Evolutionary conservation across 2,888 invertebrate genomes (phyloP).

Genomic region (Empis stercorea): DNA sequence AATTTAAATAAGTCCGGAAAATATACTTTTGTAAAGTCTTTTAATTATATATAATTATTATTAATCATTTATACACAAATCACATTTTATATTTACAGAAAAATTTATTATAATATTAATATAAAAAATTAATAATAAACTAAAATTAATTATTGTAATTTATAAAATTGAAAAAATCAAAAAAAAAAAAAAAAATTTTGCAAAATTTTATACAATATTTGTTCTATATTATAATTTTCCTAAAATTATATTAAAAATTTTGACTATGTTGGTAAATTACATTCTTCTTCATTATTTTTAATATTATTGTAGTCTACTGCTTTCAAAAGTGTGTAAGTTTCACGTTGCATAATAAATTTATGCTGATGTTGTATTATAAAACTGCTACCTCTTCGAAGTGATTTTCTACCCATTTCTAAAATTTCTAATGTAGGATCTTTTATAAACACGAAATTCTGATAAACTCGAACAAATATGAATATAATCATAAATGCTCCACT

Average conservation of each 20-base stretch:
- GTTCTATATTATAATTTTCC: not conserved
- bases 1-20: too few species aligned
- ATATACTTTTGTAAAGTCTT: too few species aligned
- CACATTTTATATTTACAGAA: too few species aligned
- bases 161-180: not conserved
- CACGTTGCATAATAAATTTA: slow-evolving; percentile 25
- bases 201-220: not conserved
- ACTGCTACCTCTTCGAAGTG: slow-evolving; percentile 48
- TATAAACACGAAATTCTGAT: slow-evolving; percentile 59
- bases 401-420: slow-evolving; percentile 62
- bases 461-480: slow-evolving; percentile 55
- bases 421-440: slow-evolving; percentile 55
- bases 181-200: not conserved
- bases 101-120: not conserved
- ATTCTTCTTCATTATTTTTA: not conserved
- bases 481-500: slow-evolving; percentile 52
- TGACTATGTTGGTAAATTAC: not conserved
- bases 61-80: too few species aligned
- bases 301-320: slow-evolving; percentile 10
- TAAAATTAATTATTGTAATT: not conserved
- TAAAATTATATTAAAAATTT: not conserved
- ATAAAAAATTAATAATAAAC: not conserved
- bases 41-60: too few species aligned
- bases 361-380: slow-evolving; percentile 34
- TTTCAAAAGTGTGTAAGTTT: slow-evolving; percentile 31